These are phyloP conservation scores for Anthoscopus minutus DNA, from an alignment of 2,113 vertebrate species.

Conservation along the genomic window DNA sequence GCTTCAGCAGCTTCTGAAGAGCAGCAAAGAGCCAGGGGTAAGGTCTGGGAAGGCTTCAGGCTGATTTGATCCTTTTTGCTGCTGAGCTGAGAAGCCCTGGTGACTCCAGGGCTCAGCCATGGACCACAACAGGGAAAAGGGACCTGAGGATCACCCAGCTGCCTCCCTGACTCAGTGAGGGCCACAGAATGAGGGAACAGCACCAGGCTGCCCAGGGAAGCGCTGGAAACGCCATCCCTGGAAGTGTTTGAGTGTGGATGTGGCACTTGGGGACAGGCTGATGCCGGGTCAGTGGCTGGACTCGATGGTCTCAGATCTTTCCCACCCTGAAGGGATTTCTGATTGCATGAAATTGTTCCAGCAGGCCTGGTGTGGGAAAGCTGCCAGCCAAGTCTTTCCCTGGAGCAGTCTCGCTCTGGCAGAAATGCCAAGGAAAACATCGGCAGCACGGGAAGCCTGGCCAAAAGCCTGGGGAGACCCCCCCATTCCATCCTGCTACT, in stretches of 20 bases:
- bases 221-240: background rate
- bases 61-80: background rate
- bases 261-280: background rate
- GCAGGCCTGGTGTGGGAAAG: background rate
- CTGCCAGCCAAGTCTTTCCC: background rate
- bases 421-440: background rate
- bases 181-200: background rate
- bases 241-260: background rate
- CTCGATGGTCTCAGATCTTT: background rate
- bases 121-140: background rate
- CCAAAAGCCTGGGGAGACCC: background rate
- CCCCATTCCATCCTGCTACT: background rate
- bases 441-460: background rate
- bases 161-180: background rate
- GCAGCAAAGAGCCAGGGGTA: background rate
- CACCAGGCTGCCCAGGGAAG: background rate
- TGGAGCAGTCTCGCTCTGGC: background rate
- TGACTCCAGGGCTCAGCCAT: background rate
- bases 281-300: background rate
- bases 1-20: background rate
- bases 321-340: background rate
- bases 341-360: background rate
- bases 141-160: background rate
- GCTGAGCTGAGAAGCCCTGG: background rate
- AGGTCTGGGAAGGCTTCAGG: background rate